Conservation (phyloP, 2,113 vertebrate species). For the Gymnorhina tibicen region DNA sequence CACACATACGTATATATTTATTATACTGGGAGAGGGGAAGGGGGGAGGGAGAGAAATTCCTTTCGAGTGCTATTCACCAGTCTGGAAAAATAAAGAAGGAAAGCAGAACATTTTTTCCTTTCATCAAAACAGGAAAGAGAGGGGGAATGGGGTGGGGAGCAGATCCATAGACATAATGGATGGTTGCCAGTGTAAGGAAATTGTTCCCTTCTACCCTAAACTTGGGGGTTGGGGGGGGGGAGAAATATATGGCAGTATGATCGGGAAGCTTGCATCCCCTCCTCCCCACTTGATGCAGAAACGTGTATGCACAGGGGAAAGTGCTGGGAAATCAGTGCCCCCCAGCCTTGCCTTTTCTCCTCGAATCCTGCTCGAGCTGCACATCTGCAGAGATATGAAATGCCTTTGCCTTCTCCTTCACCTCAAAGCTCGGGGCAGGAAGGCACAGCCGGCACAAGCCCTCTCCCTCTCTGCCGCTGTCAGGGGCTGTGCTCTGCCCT, state of each 20-base stretch:
- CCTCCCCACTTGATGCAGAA: neutral
- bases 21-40: constrained; percentile 60
- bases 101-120: constrained; percentile 78
- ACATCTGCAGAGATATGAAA: neutral
- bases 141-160: constrained; percentile 44
- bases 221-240: neutral
- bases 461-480: neutral
- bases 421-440: neutral
- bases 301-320: neutral
- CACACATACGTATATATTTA: neutral
- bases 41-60: constrained; percentile 65
- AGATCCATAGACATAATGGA: constrained; percentile 50
- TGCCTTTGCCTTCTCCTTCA: neutral
- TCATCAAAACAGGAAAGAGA: constrained; percentile 82
- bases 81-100: constrained; percentile 84
- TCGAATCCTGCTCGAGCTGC: neutral
- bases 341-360: neutral
- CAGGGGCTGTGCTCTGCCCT: neutral
- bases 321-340: neutral
- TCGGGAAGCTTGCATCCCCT: neutral
- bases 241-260: neutral
- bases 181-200: constrained; percentile 48
- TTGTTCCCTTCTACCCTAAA: constrained; percentile 47
- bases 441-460: fast-evolving
- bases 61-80: constrained; percentile 74